Base-by-base conservation (phyloP, 2,113 vertebrate species). In the Rhinichthys klamathensis region DNA sequence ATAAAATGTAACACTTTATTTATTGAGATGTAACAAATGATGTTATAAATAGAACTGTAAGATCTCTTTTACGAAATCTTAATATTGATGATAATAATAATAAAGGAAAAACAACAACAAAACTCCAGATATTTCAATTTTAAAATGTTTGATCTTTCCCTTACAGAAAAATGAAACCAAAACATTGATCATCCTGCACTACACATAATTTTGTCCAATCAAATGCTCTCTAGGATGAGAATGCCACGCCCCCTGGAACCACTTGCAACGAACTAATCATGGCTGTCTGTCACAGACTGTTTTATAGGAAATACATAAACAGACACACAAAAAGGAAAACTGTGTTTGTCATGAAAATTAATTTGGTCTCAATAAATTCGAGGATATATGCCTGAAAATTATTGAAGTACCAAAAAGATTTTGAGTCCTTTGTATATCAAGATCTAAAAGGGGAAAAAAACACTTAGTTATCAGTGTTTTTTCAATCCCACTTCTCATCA, bases 401-500 rank as follows among this genome's bases (percentile, higher is more conserved):
- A 21, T 21, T 51, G 49, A 51, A 51, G 13, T 16, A 49, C 46
- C 46, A 49, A 49, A 10, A 6, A 65, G 2, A 32, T 41, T 65
- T 7, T 30, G 63, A 35, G 30, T 21, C 65, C 9, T 69, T 69
- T 35, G 65, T 69, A 67, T 32, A 21, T 69, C 15, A 51, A 16
- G 4, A 51, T 1, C 46, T 49, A 49, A 49, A 6, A 49, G 12
- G 12, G 6, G 44, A 13, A 13, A 3, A n/a, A 49, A 49, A 49
- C 12, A 49, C 12, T 13, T 49, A 4, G 30, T 18, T 35, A 32
- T 32, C 6, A 32, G 16, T 72, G 38, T 84, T 90, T 44, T 88
- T 91, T 87, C 84, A 91, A 46, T 49, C 15, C 75, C 78, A 85
- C 89, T 91, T 92, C 88, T 90, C 90, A 83, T 83, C 60, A 82